A percentile compares a stretch with the other conserved stretches of the same genome.
These are phyloP conservation scores for Sphaerophoria rueppellii DNA, from an alignment of 2,888 invertebrate species.

Conservation along the genomic window DNA sequence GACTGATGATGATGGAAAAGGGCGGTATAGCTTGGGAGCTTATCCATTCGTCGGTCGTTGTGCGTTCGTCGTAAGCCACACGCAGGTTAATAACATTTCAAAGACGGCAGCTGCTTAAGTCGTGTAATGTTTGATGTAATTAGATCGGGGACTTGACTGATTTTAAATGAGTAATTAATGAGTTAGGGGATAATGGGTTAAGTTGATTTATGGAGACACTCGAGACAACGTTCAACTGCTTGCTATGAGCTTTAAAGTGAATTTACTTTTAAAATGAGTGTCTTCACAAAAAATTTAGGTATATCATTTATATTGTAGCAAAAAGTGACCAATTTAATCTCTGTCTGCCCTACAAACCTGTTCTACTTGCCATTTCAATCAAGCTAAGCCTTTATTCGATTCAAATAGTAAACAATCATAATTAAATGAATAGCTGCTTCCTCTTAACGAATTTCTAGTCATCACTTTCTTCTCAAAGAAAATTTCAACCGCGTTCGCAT, in stretches of 20 bases:
- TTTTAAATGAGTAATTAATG: slow-evolving; percentile 31
- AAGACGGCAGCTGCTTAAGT: slow-evolving; percentile 2
- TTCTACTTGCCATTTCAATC: no score
- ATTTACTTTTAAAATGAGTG: no score
- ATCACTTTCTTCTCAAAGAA: slow-evolving; percentile 58
- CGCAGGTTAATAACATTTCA: slow-evolving; percentile 26
- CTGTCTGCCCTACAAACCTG: no score
- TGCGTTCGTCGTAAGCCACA: neutral
- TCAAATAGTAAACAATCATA: no score
- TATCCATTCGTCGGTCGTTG: neutral
- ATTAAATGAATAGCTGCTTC: no score
- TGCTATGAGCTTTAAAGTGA: no score
- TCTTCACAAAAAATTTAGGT: no score
- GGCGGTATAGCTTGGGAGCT: slow-evolving; percentile 21
- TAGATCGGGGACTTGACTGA: slow-evolving; percentile 12
- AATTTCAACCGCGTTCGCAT: slow-evolving; percentile 21
- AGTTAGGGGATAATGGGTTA: slow-evolving; percentile 13
- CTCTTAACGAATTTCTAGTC: slow-evolving; percentile 6
- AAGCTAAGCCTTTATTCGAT: no score
- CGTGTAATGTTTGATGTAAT: slow-evolving; percentile 26
- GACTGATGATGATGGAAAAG: slow-evolving; percentile 34
- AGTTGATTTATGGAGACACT: neutral
- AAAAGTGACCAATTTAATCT: no score
- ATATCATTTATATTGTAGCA: no score
- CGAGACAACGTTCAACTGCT: no score